phyloP scores from a whole-genome alignment of 2,113 vertebrate genomes.

The Petroica traversi region DNA sequence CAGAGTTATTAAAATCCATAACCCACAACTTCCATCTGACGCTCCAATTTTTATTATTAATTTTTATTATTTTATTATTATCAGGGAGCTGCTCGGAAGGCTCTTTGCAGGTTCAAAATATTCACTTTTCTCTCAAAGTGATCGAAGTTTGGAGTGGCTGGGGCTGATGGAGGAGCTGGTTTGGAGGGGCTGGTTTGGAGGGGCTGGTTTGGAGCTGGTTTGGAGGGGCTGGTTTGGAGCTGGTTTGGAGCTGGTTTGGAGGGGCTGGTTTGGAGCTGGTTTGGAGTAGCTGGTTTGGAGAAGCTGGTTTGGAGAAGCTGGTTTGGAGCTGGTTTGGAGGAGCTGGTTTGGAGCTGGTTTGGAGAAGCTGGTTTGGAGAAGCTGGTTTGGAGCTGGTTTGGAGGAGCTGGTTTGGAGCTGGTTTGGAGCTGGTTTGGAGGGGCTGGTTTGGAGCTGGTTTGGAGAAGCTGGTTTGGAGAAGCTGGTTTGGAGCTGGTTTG shows the following conservation, averaged over 20 bases:
- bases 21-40: conserved; percentile 49
- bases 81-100: conserved; percentile 38
- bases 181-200: conserved; percentile 43
- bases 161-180: conserved; percentile 13
- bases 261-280: neutral
- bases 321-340: neutral
- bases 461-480: conserved; percentile 42
- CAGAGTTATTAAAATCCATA: conserved; percentile 59
- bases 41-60: too few species aligned
- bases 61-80: too few species aligned
- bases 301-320: conserved; percentile 3
- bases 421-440: too few species aligned
- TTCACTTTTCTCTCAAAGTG: conserved; percentile 44
- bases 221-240: neutral
- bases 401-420: conserved; percentile 48
- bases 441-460: conserved; percentile 22
- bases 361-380: conserved; percentile 31
- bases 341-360: conserved; percentile 53
- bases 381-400: neutral
- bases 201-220: conserved; percentile 51
- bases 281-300: conserved; percentile 44
- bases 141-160: conserved; percentile 45
- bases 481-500: neutral
- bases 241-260: conserved; percentile 54
- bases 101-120: conserved; percentile 60